Evolutionary conservation across 1,140 invertebrate species (phyloP), one percentile per base, ranked within the genome.

Genomic region (Drosophila suzukii): DNA sequence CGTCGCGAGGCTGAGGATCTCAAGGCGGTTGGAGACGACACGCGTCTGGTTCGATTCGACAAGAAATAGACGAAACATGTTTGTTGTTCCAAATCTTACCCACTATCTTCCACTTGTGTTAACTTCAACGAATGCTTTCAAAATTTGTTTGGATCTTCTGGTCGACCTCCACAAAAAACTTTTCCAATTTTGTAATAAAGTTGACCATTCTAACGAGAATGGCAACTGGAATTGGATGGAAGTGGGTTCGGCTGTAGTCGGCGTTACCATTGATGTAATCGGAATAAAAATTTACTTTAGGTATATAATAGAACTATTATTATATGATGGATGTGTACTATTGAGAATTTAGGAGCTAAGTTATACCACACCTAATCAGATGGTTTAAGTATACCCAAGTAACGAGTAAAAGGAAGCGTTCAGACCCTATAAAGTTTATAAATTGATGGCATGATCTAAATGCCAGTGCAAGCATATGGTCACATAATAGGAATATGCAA

Each of bases 41-140:
- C 65, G 30, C 82, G 82, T n/a, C 38, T 86, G 0, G 75, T 53
- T 3, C 82, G 72, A 20, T 86, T 68, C 15, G 83, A 86, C 20
- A 83, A 73, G 41, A 62, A 85, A 20, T 78, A 75, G 71, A 20
- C n/a, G 17, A 41, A 27, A 8, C 6, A 2, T 20, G 1, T 8
- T 17, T 11, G 4, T 10, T 20, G 3, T 20, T 38, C 6, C 6
- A 12, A 47, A 47, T 27, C 6, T 6, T 24, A 11, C 8, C 17
- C 8, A 17, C 11, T 20, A 20, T 46, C 17, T 46, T 39, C 3
- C 4, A 30, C 20, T 20, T 20, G 20, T 20, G 20, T 20, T 20
- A 20, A 20, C 20, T 20, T 20, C 20, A 20, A 20, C 20, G 20
- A 20, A 20, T 30, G 6, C 13, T 20, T 39, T 39, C 27, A 8